Conservation (phyloP, 1,140 invertebrate species). For the Apis florea region DNA sequence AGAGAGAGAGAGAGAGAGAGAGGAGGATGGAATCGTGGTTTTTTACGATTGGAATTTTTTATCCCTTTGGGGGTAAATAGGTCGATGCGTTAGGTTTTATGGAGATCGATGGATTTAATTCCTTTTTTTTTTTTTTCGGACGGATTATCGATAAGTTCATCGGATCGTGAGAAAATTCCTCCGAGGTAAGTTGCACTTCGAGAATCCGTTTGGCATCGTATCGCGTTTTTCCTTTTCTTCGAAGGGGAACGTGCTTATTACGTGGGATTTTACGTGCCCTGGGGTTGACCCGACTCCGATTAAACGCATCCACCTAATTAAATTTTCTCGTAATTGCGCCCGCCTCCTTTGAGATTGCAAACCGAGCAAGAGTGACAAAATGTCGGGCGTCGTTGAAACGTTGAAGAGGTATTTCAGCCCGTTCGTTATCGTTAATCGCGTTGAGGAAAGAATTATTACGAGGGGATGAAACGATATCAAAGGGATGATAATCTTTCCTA, state of each 20-base stretch:
- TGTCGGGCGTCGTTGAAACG: conserved; percentile 18
- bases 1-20: no score
- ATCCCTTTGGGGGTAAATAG: background rate
- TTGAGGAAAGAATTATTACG: background rate
- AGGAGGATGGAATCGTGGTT: no score
- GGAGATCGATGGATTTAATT: no score
- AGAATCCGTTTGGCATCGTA: no score
- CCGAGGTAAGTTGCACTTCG: no score
- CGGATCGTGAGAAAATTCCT: no score
- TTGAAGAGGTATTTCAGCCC: conserved; percentile 7
- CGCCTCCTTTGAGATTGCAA: conserved; percentile 24
- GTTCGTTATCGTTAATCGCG: background rate
- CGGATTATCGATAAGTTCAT: no score
- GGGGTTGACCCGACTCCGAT: background rate
- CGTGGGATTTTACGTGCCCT: background rate
- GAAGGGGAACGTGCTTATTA: no score
- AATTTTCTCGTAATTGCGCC: conserved; percentile 24
- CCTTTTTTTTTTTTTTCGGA: no score
- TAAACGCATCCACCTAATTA: conserved; percentile 37
- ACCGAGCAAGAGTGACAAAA: background rate
- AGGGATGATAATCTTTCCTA: background rate
- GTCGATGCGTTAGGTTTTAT: no score
- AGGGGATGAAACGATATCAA: background rate
- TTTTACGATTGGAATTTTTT: background rate
- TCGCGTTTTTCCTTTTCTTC: no score